Evolutionary conservation across 2,797 vertebrate species (phyloP).

Genomic region (Argya squamiceps): DNA sequence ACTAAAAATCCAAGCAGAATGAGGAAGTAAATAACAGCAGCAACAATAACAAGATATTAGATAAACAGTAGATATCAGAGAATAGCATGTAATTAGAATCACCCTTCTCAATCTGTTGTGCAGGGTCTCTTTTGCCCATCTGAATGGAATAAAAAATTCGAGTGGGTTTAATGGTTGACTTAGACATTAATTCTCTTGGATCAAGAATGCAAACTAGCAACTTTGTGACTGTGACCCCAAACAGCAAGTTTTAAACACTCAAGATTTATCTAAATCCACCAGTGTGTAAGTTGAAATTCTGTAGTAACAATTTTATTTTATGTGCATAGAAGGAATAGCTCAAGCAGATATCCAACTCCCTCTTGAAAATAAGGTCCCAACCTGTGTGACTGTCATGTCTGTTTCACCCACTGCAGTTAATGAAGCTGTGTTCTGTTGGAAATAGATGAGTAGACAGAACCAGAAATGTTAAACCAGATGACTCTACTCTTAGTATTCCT

Average conservation of each 20-base stretch:
- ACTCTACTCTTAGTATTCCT: neutral
- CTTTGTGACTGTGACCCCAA: neutral
- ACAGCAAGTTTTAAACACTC: neutral
- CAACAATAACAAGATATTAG: neutral
- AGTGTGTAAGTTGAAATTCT: neutral
- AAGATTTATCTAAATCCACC: neutral
- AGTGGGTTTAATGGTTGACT: neutral
- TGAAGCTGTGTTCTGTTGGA: neutral
- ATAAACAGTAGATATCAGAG: neutral
- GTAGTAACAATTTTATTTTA: neutral
- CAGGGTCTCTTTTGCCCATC: neutral
- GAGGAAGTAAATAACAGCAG: neutral
- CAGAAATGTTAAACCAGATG: neutral
- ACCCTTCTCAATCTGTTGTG: neutral
- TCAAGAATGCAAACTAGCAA: neutral
- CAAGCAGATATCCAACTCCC: neutral
- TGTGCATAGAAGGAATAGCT: neutral
- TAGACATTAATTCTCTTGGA: neutral
- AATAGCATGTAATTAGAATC: neutral
- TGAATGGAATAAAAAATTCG: neutral
- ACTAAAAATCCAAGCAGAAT: neutral
- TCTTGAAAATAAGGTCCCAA: neutral
- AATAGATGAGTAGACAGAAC: neutral
- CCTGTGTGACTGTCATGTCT: neutral
- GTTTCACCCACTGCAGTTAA: neutral